Conservation (phyloP, 2,113 vertebrate genomes). For the Notarius lentiginosus region DNA sequence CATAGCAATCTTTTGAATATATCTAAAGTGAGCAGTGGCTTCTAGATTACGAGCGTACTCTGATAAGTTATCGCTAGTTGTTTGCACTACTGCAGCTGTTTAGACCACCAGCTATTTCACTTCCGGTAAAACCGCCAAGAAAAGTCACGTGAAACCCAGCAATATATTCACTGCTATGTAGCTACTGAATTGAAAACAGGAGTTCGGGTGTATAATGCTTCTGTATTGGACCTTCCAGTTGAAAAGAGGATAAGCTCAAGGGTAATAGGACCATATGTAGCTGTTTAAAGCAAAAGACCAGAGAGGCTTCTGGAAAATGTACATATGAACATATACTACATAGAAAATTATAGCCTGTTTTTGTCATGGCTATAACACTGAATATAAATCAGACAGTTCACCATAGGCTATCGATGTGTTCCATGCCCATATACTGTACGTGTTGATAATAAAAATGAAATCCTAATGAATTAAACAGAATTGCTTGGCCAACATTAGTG, state of each 20-base stretch:
- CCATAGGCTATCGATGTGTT: neutral
- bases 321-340: conserved; percentile 5
- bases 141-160: no score
- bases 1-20: no score
- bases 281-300: conserved; percentile 10
- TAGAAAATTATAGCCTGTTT: conserved; percentile 18
- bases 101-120: no score
- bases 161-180: neutral
- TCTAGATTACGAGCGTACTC: no score
- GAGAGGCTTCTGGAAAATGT: conserved; percentile 32
- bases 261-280: conserved; percentile 41
- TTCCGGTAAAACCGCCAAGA: no score
- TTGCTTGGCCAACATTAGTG: neutral
- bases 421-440: neutral
- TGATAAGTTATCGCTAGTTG: no score
- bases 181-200: conserved; percentile 5
- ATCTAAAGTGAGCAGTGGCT: no score
- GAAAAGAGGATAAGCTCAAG: conserved; percentile 30
- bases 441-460: neutral
- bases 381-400: neutral
- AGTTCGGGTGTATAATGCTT: neutral
- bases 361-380: conserved; percentile 21
- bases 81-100: no score
- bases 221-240: neutral
- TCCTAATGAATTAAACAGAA: conserved; percentile 2